Conservation (phyloP, 2,888 invertebrate genomes). For the Athalia circularis region DNA sequence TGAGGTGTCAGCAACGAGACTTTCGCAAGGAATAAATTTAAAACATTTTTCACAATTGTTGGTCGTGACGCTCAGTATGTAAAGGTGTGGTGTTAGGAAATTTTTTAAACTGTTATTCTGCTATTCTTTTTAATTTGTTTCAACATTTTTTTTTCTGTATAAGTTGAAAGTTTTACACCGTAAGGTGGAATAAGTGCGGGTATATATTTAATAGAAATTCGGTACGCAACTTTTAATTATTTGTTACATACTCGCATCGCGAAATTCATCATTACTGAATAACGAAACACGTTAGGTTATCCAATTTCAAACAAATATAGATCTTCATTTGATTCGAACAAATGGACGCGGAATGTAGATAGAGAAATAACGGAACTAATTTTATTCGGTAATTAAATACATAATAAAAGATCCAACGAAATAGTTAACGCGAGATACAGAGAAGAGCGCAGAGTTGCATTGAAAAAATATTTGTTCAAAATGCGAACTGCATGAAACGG, state of each 20-base stretch:
- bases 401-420: too few species aligned
- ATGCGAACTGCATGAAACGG: too few species aligned
- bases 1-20: constrained; percentile 21
- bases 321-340: too few species aligned
- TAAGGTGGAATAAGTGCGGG: not conserved
- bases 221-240: constrained; percentile 9
- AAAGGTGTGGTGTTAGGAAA: not conserved
- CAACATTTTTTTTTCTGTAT: not conserved
- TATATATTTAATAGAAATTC: not conserved
- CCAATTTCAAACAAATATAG: too few species aligned
- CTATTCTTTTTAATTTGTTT: not conserved
- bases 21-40: constrained; percentile 27
- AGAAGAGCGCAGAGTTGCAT: too few species aligned
- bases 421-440: too few species aligned
- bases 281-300: constrained; percentile 2
- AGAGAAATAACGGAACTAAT: too few species aligned
- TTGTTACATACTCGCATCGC: not conserved
- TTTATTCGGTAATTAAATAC: too few species aligned
- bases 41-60: constrained; percentile 18
- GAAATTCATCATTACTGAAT: not conserved
- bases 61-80: not conserved
- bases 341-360: too few species aligned
- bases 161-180: not conserved
- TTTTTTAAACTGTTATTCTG: not conserved
- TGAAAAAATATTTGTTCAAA: too few species aligned